Evolutionary conservation across 2,797 vertebrate genomes (phyloP), one percentile per base, ranked within the genome.

Genomic region (Anisognathus igniventris): DNA sequence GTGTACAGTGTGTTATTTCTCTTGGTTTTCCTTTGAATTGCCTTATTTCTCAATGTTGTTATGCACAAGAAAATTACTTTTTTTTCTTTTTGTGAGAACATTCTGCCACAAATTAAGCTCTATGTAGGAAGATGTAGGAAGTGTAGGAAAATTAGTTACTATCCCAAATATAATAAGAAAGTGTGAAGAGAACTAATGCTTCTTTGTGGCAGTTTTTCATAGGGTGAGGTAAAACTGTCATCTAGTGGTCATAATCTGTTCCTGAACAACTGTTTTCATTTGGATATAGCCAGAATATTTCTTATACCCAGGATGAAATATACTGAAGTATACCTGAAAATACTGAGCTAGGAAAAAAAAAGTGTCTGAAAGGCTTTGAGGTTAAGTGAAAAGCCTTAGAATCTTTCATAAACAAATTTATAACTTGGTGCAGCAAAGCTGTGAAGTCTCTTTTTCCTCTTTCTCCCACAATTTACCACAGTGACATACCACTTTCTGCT

Each of bases 141-240:
- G 47, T 25, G 11, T 31, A 79, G 56, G 22, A 85, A 86, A 91
- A 80, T 10, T 8, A 71, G 37, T 71, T 53, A 25, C 24, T 71
- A 33, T 80, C 40, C 28, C 48, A 80, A 65, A 60, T 74, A 53
- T 70, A 65, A 0, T 27, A 56, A 64, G 11, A 68, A 71, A 58
- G 7, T 70, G 12, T 47, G 14, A 35, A 16, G 28, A 95, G 84
- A 86, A 18, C 24, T 44, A 45, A 75, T 82, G 50, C n/a, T 58
- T 88, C 67, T 94, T 37, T 39, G 3, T 23, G 57, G 27, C 70
- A 54, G 47, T 72, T 93, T 95, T 89, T 72, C 75, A 80, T 23
- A 92, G 56, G 28, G 51, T 96, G 95, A 97, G 89, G 89, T 76
- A 91, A 95, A 98, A 96, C 96, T 96, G 97, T 97, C 98, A 97